Base-by-base conservation (phyloP, 2,113 vertebrate species). In the Tauraco erythrolophus region DNA sequence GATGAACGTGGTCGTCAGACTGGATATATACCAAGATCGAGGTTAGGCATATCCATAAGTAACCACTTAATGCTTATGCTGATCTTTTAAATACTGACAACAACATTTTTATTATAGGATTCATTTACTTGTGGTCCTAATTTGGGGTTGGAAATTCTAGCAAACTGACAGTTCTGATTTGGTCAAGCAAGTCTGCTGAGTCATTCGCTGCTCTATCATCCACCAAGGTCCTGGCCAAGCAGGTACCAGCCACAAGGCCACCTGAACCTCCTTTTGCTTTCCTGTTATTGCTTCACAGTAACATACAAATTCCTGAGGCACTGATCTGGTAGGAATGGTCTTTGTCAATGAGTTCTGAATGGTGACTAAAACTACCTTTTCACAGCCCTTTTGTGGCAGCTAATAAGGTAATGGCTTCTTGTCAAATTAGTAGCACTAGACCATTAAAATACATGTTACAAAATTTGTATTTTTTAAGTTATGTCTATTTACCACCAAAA, bases 111-210 rank as follows among this genome's bases (percentile, higher is more conserved):
- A 94, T 94, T 94, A 68, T 11, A 93, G 85, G 76, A 71, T 94
- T 92, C 68, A 68, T 68, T 84, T 91, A 87, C 68, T 94, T 86
- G 83, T 78, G 95, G 79, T 76, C 72, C 60, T 77, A 39, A 45
- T 64, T 64, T 75, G 83, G 37, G 79, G 79, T 33, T 91, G 51
- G 77, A 27, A 78, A 50, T 75, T 77, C 28, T 68, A 91, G 80
- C 11, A 43, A 74, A 91, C 19, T 80, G 71, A 41, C 56, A 70
- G 60, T 33, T 91, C 71, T 80, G n/a, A 61, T 81, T 90, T 57
- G 85, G 75, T 60, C 74, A 54, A 50, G 90, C 61, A 76, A 77
- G 50, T 14, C 70, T 69, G 56, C 45, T 16, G 58, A n/a, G 71
- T 70, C 2, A 6, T 10, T 58, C 1, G 1, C 45, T 69, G 12